phyloP scores from a whole-genome alignment of 2,888 invertebrate genomes.

The Sminthurides aquaticus region DNA sequence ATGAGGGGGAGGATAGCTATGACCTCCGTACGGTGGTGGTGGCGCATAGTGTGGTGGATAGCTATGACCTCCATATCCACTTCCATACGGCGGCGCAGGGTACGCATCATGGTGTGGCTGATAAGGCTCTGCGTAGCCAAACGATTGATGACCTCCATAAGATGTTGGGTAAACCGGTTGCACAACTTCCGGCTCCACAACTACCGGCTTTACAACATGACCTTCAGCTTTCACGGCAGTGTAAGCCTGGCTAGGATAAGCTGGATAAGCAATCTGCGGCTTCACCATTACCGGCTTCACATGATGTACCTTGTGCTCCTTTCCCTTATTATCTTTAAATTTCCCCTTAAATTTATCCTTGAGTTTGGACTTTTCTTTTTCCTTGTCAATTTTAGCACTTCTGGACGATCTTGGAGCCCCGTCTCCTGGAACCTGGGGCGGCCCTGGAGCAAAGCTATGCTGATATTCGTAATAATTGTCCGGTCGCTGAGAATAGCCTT shows the following conservation, averaged over 20 bases:
- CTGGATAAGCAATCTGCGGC: background rate
- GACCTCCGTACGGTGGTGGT: background rate
- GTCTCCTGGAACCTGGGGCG: background rate
- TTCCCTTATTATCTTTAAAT: background rate
- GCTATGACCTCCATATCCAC: background rate
- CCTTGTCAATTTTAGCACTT: background rate
- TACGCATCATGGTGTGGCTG: background rate
- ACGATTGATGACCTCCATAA: background rate
- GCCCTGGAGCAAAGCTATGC: background rate
- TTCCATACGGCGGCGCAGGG: background rate
- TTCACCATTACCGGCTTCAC: background rate
- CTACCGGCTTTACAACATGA: background rate
- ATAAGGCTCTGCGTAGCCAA: background rate
- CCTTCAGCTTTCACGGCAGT: background rate
- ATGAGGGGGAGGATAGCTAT: background rate
- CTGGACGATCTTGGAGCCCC: background rate
- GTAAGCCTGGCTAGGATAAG: background rate
- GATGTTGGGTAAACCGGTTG: background rate
- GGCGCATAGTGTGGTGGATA: background rate
- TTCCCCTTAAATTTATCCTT: background rate
- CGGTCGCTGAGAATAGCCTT: background rate
- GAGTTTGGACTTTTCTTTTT: background rate
- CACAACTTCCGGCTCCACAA: background rate
- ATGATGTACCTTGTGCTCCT: background rate
- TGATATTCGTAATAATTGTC: background rate